A percentile compares a stretch with the other conserved stretches of the same genome.
phyloP scores from a whole-genome alignment of 2,113 vertebrate genomes.

The Antennarius striatus region DNA sequence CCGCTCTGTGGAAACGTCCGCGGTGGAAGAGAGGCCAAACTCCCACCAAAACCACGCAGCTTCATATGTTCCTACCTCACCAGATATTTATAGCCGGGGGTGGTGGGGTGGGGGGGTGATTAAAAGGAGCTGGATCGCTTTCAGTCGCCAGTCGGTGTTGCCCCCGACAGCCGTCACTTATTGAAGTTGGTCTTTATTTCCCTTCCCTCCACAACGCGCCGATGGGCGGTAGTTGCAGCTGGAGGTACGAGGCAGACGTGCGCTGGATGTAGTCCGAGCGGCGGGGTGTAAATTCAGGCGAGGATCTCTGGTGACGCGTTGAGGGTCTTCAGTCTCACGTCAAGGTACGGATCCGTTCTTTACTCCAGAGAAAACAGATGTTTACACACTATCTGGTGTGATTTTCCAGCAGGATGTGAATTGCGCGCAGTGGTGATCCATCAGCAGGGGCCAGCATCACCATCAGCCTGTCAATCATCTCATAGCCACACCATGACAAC shows the following conservation, averaged over 20 bases:
- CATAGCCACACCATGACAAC: slow-evolving; percentile 21
- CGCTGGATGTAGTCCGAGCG: not conserved
- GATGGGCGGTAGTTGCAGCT: not conserved
- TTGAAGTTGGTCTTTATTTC: too few species aligned
- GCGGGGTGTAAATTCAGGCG: not conserved
- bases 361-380: too few species aligned
- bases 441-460: slow-evolving; percentile 25
- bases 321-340: too few species aligned
- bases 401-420: not conserved
- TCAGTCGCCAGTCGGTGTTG: too few species aligned
- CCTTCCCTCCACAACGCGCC: not conserved
- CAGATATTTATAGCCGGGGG: not conserved
- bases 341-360: too few species aligned
- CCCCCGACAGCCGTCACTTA: too few species aligned
- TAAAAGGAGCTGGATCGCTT: too few species aligned
- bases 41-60: slow-evolving; percentile 37
- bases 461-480: slow-evolving; percentile 57
- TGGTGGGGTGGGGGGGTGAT: too few species aligned
- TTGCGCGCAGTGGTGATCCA: slow-evolving; percentile 11
- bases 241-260: slow-evolving; percentile 33
- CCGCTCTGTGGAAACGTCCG: not conserved
- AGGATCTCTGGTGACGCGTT: not conserved
- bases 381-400: too few species aligned
- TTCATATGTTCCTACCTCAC: not conserved
- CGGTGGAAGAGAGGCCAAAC: slow-evolving; percentile 56